Base-by-base conservation (phyloP, 1,140 invertebrate genomes). In the Adelges cooleyi region DNA sequence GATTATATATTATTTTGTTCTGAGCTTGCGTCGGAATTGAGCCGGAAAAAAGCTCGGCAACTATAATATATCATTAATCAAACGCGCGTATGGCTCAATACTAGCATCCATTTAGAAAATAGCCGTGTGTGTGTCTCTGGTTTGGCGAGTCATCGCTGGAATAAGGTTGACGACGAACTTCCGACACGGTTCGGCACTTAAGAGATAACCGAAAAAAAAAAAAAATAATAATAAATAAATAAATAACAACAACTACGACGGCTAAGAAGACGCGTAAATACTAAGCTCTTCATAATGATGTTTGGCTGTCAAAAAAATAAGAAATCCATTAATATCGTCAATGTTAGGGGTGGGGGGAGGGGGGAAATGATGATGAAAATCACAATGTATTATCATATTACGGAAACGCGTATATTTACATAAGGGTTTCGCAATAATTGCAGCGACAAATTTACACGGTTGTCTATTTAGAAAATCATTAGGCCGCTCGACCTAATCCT, bases 381-480 rank as follows among this genome's bases (percentile, higher is more conserved):
- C 36, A 22, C 23, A 29, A 8, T 22, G 25, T 29, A 29, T 59
- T 33, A 40, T 48, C 33, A 18, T 18, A 15, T 42, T 42, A 20
- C 29, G 40, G 23, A 59, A 44, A 59, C 38, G 23, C 38, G 23
- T 18, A 9, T 59, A 62, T 62, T 62, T 62, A 33, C 42, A 62
- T 48, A 62, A n/a, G 56, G 56, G 56, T 62, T 48, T 62, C 56
- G 56, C 56, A 48, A 46, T n/a, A n/a, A n/a, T 17, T 33, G 13
- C 13, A 11, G 1, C 15, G 56, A 48, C 42, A 3, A 33, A 62
- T 48, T 48, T 62, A 46, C 42, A 62, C 17, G 56, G 56, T 62
- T 62, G 56, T 62, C 56, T 62, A 29, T 62, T 62, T 62, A 62
- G 15, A 62, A 48, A 62, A 62, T 62, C 56, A 62, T 62, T 62